phyloP scores from a whole-genome alignment of 2,888 invertebrate genomes.

The Andrena flavipes region DNA sequence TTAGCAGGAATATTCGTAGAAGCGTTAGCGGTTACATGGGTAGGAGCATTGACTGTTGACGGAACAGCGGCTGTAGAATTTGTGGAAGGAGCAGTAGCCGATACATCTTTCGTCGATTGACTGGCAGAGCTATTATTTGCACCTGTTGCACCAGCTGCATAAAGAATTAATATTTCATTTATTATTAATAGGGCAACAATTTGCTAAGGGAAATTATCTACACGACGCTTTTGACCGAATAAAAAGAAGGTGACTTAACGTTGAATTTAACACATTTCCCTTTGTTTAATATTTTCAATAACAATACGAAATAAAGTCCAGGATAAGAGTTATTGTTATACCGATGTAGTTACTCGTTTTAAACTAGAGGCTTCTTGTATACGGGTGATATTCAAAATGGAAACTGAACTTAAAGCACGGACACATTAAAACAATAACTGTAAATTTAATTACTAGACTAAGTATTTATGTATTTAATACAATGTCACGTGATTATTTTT shows the following conservation, averaged over 20 bases:
- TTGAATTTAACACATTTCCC: neutral
- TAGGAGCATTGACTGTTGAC: neutral
- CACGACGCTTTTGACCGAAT: neutral
- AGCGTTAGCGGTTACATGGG: neutral
- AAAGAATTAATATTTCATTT: constrained; percentile 40
- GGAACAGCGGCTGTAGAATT: neutral
- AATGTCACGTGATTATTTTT: no score
- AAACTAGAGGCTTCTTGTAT: no score
- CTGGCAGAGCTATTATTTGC: neutral
- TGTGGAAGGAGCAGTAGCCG: neutral
- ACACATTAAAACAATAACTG: no score
- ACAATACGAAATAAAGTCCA: no score
- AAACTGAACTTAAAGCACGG: no score
- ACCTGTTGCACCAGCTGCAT: constrained; percentile 26
- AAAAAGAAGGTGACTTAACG: neutral
- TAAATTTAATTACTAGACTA: no score
- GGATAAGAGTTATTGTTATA: no score
- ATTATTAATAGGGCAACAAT: neutral
- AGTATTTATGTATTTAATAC: no score
- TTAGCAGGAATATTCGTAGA: neutral
- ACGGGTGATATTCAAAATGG: no score
- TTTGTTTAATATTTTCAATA: neutral
- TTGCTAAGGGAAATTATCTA: neutral
- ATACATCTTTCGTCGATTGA: neutral
- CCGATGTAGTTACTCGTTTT: no score